phyloP scores from a whole-genome alignment of 2,888 invertebrate genomes.

The Bellardia bayeri region DNA sequence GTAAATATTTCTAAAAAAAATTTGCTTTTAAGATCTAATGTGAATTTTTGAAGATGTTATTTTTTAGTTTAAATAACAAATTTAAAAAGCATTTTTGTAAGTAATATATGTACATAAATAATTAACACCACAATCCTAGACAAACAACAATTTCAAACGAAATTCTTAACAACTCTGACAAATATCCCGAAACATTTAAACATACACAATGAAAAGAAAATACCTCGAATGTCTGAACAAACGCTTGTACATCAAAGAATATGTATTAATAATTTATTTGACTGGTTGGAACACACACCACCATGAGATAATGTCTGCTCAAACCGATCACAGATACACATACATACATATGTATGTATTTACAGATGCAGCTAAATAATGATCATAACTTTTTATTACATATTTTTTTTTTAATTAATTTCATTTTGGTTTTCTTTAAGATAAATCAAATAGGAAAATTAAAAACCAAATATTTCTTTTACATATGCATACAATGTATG shows the following conservation, averaged over 20 bases:
- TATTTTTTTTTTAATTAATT: constrained; percentile 16
- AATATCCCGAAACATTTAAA: constrained; percentile 8
- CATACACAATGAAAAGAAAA: constrained; percentile 6
- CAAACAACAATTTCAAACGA: constrained; percentile 25
- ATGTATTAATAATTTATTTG: constrained; percentile 57
- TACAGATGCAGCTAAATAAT: constrained; percentile 43
- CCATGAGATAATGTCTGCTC: constrained; percentile 49
- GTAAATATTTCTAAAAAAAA: neutral
- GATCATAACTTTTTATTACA: constrained; percentile 51
- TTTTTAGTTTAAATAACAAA: constrained; percentile 20
- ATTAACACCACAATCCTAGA: constrained; percentile 50
- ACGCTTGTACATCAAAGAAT: constrained; percentile 54
- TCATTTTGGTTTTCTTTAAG: constrained; percentile 43
- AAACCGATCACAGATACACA: constrained; percentile 40
- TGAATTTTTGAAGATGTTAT: constrained; percentile 23
- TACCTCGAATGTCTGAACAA: constrained; percentile 7
- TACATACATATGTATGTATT: neutral
- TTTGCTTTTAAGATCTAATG: constrained; percentile 6
- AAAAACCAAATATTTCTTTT: constrained; percentile 46
- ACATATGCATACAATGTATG: constrained; percentile 2
- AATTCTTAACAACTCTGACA: constrained; percentile 21
- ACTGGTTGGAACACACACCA: constrained; percentile 10
- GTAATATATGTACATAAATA: constrained; percentile 57
- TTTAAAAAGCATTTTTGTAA: constrained; percentile 25
- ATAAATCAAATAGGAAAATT: constrained; percentile 64